phyloP scores from a whole-genome alignment of 2,113 vertebrate genomes.

The Barbus barbus region DNA sequence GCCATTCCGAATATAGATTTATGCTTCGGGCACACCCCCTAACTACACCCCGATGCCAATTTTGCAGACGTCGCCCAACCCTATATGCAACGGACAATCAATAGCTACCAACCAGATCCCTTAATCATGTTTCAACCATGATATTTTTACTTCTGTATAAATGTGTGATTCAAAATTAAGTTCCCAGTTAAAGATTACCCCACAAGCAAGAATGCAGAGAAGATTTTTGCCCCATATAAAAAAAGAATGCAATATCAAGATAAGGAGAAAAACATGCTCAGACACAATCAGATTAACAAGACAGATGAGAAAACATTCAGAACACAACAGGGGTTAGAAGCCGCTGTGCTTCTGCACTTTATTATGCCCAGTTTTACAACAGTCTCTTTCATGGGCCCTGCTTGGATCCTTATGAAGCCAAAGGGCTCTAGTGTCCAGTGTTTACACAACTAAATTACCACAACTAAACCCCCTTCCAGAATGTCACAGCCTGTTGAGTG shows the following conservation, averaged over 20 bases:
- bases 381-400: not conserved
- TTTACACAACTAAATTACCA: conserved; percentile 20
- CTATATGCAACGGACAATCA: not conserved
- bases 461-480: not conserved
- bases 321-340: not conserved
- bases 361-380: not conserved
- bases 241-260: not conserved
- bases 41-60: no score
- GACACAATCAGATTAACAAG: conserved; percentile 2
- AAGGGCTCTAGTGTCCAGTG: not conserved
- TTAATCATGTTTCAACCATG: not conserved
- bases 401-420: not conserved
- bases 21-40: no score
- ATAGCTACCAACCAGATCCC: not conserved
- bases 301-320: not conserved
- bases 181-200: not conserved
- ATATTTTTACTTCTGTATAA: not conserved
- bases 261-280: not conserved
- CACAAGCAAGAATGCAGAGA: not conserved
- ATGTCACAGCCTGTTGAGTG: not conserved
- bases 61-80: no score
- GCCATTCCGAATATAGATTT: no score
- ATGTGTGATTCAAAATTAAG: not conserved
- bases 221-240: not conserved
- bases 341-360: not conserved